Percentiles rank a stretch among this genome's conserved stretches.
phyloP scores from a whole-genome alignment of 37 sponge, comb jelly and placozoan genomes.

The Lycopodina hypogea region DNA sequence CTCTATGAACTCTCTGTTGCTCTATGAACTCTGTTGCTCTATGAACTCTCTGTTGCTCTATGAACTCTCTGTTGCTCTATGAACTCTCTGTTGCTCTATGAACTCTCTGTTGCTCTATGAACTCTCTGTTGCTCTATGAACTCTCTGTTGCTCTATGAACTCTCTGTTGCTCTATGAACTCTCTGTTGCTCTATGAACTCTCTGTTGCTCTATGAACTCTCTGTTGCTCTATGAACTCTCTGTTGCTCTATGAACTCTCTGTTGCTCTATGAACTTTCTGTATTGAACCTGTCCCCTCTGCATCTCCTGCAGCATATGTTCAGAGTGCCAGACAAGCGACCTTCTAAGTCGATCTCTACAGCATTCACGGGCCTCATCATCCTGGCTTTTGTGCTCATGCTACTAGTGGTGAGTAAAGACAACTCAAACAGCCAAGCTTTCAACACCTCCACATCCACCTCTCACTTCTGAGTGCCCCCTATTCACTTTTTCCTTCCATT shows the following conservation, averaged over 20 bases:
- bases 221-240: no score
- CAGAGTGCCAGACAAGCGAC: conserved; percentile 81
- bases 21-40: no score
- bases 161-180: no score
- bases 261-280: no score
- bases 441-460: neutral
- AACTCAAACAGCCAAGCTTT: neutral
- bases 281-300: no score
- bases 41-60: no score
- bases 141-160: no score
- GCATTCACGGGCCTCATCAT: conserved; percentile 75
- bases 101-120: neutral
- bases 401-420: conserved; percentile 57
- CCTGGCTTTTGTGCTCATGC: conserved; percentile 59
- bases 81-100: neutral
- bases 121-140: neutral
- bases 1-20: no score
- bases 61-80: no score
- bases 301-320: conserved; percentile 65
- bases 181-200: conserved; percentile 1
- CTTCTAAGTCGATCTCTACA: conserved; percentile 68
- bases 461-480: neutral
- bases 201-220: neutral
- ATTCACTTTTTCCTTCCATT: neutral
- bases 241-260: neutral